These are phyloP conservation scores for Drosophila hamatofila DNA, from an alignment of 2,888 invertebrate genomes.

Conservation along the genomic window DNA sequence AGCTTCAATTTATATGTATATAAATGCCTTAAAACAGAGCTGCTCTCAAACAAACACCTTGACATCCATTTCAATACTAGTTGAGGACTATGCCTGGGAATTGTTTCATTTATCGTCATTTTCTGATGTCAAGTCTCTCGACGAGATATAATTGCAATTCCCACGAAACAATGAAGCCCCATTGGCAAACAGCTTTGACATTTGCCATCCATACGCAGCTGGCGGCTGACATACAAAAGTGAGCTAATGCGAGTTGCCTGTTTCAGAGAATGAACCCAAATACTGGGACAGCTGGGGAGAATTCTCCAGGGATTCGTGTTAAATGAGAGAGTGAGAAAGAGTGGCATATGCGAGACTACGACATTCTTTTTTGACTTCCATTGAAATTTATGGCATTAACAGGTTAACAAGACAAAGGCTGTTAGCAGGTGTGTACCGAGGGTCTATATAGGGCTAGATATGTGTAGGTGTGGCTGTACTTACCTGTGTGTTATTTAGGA, in stretches of 20 bases:
- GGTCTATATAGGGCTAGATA: neutral
- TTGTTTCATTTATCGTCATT: neutral
- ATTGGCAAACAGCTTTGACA: conserved; percentile 46
- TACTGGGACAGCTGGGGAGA: neutral
- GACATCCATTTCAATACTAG: conserved; percentile 54
- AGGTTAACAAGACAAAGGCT: neutral
- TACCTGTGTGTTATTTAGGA: neutral
- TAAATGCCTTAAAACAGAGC: neutral
- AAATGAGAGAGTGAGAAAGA: neutral
- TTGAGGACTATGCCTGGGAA: conserved; percentile 39
- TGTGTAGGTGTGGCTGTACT: neutral
- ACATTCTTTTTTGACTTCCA: neutral
- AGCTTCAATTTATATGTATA: neutral
- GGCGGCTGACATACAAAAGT: conserved; percentile 48
- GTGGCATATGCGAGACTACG: neutral
- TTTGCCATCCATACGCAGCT: conserved; percentile 20
- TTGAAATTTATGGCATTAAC: conserved; percentile 2
- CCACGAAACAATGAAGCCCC: conserved; percentile 32
- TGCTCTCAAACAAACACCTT: conserved; percentile 44
- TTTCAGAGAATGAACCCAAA: neutral
- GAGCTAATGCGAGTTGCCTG: conserved; percentile 37
- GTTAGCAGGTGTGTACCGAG: neutral
- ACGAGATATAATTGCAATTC: conserved; percentile 15
- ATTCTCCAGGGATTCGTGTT: conserved; percentile 29
- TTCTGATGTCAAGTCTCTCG: conserved; percentile 54